Base-by-base conservation (phyloP, 2,888 invertebrate species). In the Linnaemya tessellans region DNA sequence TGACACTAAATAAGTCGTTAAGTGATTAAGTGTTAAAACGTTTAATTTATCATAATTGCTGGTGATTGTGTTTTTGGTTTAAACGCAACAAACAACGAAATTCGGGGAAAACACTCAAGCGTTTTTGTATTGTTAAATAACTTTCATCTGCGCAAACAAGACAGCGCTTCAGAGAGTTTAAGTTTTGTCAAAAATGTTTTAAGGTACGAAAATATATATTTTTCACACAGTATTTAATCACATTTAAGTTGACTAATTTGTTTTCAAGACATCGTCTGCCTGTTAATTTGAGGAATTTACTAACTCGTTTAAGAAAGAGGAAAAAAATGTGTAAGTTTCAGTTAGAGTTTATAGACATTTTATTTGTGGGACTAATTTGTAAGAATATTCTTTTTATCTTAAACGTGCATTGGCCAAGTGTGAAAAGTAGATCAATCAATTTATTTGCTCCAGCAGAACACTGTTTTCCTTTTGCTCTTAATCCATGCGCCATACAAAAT, bases 41-140 rank as follows among this genome's bases (percentile, higher is more conserved):
- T 64, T 74, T 80, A 80, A 80, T 75, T 70, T 64, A 74, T 84
- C 79, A 79, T 74, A 62, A 79, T 74, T 68, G 60, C 22, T 54
- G 41, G 73, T 8, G 51, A 54, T 56, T 77, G 49, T 64, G 41
- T 65, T 20, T 70, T 70, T 11, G n/a, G 20, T 41, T 51, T 35
- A 43, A 60, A 20, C 11, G 25, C 35, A 8, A 15, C n/a, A 35
- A 64, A 43, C 5, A 35, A 22, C 22, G n/a, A 62, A 62, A 35
- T 51, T 79, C 41, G 30, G 30, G 51, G 30, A 70, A 43, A 20
- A 68, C 46, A 41, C 13, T 13, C 0, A 18, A 51, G 5, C 4
- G 15, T 11, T 15, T 3, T 43, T 13, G 13, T 43, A 13, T 43
- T 43, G 41, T 11, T 43, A 11, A 13, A 10, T 43, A n/a, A 38